Conservation (phyloP, 2,797 vertebrate genomes). For the Parauchenoglanis ngamensis region DNA sequence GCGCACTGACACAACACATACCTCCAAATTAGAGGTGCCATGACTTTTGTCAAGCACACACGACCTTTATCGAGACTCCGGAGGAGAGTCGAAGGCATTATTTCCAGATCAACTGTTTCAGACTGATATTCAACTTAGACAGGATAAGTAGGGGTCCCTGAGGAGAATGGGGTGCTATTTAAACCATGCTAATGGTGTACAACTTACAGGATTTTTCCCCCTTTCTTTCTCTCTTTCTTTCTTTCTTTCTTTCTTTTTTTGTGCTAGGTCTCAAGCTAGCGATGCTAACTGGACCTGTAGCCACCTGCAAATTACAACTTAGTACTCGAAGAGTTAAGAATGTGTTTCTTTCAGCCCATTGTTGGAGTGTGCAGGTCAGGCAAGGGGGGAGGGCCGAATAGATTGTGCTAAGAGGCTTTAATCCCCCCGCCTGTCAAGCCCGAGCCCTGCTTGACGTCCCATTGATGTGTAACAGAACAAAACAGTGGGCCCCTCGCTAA, state of each 20-base stretch:
- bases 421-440: constrained; percentile 82
- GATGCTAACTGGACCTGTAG: constrained; percentile 63
- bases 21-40: constrained; percentile 27
- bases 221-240: too few species aligned
- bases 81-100: constrained; percentile 23
- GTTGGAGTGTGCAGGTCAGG: constrained; percentile 65
- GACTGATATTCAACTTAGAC: constrained; percentile 30
- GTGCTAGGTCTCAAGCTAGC: constrained; percentile 57
- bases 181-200: constrained; percentile 22
- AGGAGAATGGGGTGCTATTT: constrained; percentile 36
- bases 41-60: constrained; percentile 15
- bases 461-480: constrained; percentile 88
- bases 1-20: constrained; percentile 31
- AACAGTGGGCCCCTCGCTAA: constrained; percentile 76
- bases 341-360: constrained; percentile 69
- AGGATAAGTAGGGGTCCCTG: constrained; percentile 34
- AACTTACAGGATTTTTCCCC: constrained; percentile 13
- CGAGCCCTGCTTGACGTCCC: constrained; percentile 83
- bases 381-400: constrained; percentile 65
- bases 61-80: constrained; percentile 25
- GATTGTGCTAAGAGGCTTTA: constrained; percentile 82
- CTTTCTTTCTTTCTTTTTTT: not conserved
- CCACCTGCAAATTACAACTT: constrained; percentile 73
- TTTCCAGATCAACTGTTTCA: constrained; percentile 40
- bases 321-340: constrained; percentile 71